These are phyloP conservation scores for Phalacrocorax carbo DNA, from an alignment of 2,113 vertebrate species.

Conservation along the genomic window DNA sequence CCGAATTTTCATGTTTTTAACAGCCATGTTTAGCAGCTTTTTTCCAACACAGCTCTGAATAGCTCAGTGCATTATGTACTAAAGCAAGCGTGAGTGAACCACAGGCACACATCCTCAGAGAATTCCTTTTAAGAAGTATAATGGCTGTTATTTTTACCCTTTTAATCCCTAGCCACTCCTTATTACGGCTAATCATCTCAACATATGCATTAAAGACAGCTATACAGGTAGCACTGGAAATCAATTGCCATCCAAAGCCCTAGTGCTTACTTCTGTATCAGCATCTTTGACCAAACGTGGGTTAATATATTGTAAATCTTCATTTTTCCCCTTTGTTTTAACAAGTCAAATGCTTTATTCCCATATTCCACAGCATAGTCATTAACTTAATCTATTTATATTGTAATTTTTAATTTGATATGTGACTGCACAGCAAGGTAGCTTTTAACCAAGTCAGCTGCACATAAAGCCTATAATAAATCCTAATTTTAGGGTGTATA, in stretches of 20 bases:
- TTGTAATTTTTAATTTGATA: slow-evolving; percentile 34
- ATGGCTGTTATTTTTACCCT: slow-evolving; percentile 54
- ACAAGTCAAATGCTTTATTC: not conserved
- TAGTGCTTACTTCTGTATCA: not conserved
- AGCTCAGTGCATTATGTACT: not conserved
- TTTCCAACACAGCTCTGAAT: not conserved
- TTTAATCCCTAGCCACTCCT: slow-evolving; percentile 34
- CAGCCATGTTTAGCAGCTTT: not conserved
- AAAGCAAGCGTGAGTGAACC: not conserved
- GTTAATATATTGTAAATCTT: not conserved
- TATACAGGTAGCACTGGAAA: slow-evolving; percentile 16
- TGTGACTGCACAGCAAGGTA: not conserved
- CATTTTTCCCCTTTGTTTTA: not conserved
- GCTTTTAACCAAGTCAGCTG: slow-evolving; percentile 33
- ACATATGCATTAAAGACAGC: not conserved
- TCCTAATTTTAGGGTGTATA: not conserved
- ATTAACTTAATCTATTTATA: slow-evolving; percentile 5
- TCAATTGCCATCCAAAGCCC: not conserved
- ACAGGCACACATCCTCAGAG: not conserved
- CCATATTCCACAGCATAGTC: not conserved
- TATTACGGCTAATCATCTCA: slow-evolving; percentile 39
- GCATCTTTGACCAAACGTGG: not conserved
- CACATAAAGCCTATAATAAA: not conserved
- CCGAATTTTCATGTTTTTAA: not conserved
- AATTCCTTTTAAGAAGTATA: slow-evolving; percentile 31